Evolutionary conservation across 2,797 vertebrate species (phyloP), one percentile per base, ranked within the genome.

Genomic region (Lutjanus campechanus): DNA sequence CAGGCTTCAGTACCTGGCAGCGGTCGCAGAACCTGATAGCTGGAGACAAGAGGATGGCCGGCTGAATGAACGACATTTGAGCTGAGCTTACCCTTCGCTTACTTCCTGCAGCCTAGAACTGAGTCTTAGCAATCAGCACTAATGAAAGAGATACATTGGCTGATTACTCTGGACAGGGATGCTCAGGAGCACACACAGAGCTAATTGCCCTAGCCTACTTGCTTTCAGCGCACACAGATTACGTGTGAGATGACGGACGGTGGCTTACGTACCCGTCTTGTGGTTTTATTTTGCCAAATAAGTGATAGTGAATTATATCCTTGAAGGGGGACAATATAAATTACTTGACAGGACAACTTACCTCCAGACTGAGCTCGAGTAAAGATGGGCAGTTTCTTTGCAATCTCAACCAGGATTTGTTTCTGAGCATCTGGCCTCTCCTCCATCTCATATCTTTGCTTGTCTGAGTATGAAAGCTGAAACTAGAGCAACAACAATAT

Each of bases 1-100:
- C 98, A 25, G 98, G 98, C 92, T 99, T 99, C 93, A 99, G 96
- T 43, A 99, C 96, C 92, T 98, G 97, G 95, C 98, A 99, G 79
- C 96, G 95, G 83, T 99, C 98, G 89, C 98, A 99, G 94, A 99
- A 99, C 81, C 98, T 96, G 91, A 98, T 96, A 89, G 97, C 98
- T 99, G 88, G 79, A 94, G 85, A 89, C 81, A 89, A 90, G 82
- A 86, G 58, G 86, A 88, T 76, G 87, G 76, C 61, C 50, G 85
- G 84, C 76, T 90, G 82, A 93, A 79, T 76, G 77, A 74, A 60
- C 2, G 92, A 91, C 86, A 93, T 89, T 55, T 83, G 92, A 95
- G 92, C 79, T 65, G 77, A 87, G 85, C 84, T 65, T 81, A 63
- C 84, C 84, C 88, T 84, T 82, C 77, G 51, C 59, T 77, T 72